Base-by-base conservation (phyloP, 2,797 vertebrate species). In the Masticophis lateralis region DNA sequence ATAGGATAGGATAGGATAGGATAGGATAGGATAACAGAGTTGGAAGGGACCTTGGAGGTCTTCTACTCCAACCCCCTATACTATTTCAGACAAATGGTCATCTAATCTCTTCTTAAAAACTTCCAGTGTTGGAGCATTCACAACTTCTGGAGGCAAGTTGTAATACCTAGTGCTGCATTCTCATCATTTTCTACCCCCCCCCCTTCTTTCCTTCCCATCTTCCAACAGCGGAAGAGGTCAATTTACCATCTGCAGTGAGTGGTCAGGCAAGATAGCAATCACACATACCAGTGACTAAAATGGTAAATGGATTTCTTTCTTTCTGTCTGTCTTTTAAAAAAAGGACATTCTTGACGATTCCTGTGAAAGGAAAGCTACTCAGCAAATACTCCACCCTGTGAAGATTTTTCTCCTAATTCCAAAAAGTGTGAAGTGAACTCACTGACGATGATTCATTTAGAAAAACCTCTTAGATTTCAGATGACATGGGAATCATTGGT, bases 381-480 rank as follows among this genome's bases (percentile, higher is more conserved):
- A 74, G 79, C 93, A 55, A 60, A 79, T 22, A 43, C 74, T 22
- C 86, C 94, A 87, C 69, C 90, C 91, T 86, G 94, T 94, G 79
- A 90, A 93, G 86, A 10, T 90, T 94, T 94, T 91, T 69, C 92
- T 95, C 59, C 94, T 93, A 47, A 91, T 3, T 0, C 9, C 83
- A 51, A 79, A 94, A 61, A 92, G 91, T 1, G 13, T 89, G 90
- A 14, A 93, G 94, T 94, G 63, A 93, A 63, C 63, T 95, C 93
- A 92, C 55, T 92, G 91, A 94, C 94, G 94, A 94, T 91, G 86
- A 93, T 95, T 96, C 55, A 91, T 37, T 83, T 95, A 8, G 18
- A 94, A 90, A 91, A 92, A 92, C 87, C 0, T 92, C 94, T 94
- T 90, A 90, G 60, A 86, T 43, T 14, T 86, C 91, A 59, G 60